Evolutionary conservation across 2,888 invertebrate genomes (phyloP).

Genomic region (Atethmia centrago): DNA sequence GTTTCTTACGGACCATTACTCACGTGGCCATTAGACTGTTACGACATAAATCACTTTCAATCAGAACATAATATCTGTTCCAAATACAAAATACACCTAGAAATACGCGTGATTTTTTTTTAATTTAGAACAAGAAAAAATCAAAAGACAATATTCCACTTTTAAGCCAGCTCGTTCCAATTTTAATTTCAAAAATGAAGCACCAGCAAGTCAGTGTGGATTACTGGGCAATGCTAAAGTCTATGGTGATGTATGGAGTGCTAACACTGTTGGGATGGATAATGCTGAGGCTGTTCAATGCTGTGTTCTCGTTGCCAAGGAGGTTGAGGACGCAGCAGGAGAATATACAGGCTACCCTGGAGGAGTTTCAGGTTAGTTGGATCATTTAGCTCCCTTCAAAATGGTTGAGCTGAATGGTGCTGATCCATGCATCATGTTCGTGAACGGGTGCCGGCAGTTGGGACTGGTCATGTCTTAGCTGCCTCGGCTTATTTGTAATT

Average conservation of each 20-base stretch:
- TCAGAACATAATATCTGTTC: conserved; percentile 5
- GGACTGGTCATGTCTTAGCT: no score
- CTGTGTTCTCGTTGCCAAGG: conserved; percentile 92
- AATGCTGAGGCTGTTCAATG: conserved; percentile 92
- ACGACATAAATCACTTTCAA: conserved; percentile 28
- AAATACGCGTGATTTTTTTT: conserved; percentile 9
- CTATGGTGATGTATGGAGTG: conserved; percentile 91
- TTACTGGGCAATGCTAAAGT: conserved; percentile 92
- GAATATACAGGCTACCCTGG: conserved; percentile 86
- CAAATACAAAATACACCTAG: neutral
- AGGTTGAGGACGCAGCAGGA: conserved; percentile 90
- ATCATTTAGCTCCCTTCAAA: no score
- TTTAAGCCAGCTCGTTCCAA: neutral
- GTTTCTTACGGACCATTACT: conserved; percentile 64
- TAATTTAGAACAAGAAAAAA: conserved; percentile 5
- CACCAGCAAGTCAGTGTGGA: conserved; percentile 93
- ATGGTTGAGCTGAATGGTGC: no score
- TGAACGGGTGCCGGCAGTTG: no score
- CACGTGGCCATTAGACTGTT: conserved; percentile 41
- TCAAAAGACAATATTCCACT: neutral
- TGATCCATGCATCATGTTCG: no score
- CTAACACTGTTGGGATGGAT: conserved; percentile 92
- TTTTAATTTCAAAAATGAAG: conserved; percentile 84
- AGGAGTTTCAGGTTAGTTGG: conserved; percentile 88
- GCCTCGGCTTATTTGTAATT: no score